Evolutionary conservation across 2,797 vertebrate genomes (phyloP).

Genomic region (Danio albolineatus): DNA sequence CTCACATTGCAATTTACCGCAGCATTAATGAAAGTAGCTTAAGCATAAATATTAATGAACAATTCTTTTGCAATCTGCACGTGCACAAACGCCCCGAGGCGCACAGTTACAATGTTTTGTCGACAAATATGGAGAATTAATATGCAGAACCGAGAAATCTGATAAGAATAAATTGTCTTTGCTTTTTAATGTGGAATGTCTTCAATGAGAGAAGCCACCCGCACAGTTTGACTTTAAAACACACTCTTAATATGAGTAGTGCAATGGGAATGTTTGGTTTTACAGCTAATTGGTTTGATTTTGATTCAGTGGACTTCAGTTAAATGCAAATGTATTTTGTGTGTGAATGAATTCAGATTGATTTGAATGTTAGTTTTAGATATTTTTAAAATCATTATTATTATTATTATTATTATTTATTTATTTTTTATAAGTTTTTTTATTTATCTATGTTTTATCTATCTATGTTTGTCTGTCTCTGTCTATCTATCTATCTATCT

Average conservation of each 20-base stretch:
- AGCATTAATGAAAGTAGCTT: slow-evolving; percentile 80
- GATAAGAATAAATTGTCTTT: slow-evolving; percentile 67
- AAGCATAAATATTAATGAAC: slow-evolving; percentile 81
- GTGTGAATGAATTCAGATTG: too few species aligned
- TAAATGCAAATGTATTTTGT: too few species aligned
- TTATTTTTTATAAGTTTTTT: too few species aligned
- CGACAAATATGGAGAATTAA: slow-evolving; percentile 75
- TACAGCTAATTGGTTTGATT: neutral
- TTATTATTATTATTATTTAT: too few species aligned
- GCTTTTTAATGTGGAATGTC: slow-evolving; percentile 59
- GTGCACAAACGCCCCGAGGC: slow-evolving; percentile 74
- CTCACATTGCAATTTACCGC: slow-evolving; percentile 79
- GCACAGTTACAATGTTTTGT: slow-evolving; percentile 73
- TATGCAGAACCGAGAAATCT: slow-evolving; percentile 73
- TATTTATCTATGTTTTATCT: too few species aligned
- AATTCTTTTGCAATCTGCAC: slow-evolving; percentile 75
- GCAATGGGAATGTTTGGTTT: neutral
- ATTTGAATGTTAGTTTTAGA: too few species aligned
- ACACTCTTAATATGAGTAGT: neutral
- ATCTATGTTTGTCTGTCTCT: too few species aligned
- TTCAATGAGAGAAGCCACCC: slow-evolving; percentile 56
- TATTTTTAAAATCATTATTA: too few species aligned
- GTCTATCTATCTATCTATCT: too few species aligned
- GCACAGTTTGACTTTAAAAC: slow-evolving; percentile 30
- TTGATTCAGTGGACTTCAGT: neutral